Base-by-base conservation (phyloP, 2,113 vertebrate genomes). In the Crocuta crocuta region DNA sequence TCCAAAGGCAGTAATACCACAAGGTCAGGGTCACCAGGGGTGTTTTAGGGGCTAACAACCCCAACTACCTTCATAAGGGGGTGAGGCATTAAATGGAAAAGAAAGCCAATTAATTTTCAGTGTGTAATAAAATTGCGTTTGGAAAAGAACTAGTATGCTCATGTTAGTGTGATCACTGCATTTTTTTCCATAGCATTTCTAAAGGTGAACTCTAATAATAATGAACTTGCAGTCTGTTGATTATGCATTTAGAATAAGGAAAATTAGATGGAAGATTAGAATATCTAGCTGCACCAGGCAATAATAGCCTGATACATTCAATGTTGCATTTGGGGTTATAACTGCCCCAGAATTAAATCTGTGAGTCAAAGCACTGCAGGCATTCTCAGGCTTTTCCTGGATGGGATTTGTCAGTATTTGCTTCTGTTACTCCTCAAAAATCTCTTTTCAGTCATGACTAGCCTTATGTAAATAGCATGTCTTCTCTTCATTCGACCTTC, bases 181-280 rank as follows among this genome's bases (percentile, higher is more conserved):
- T 86, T 96, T 55, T 15, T 55, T 92, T 39, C 84, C 4, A 80
- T 5, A 89, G 15, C 24, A 50, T 84, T 83, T 88, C 10, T 92
- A 85, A 81, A 83, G 53, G 53, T 91, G 15, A 84, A 74, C 7
- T 91, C 92, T 84, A 91, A 79, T 48, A 85, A n/a, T 58, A 73
- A 55, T 58, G n/a, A 45, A 71, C 74, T 66, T 50, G 11, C 9
- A 85, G 19, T 2, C 74, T 91, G 1, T 7, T 83, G 70, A 79
- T 39, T 82, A 35, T 23, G 0, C 28, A 48, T 73, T 74, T 79
- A n/a, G 10, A 82, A 94, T 61, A 90, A 87, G 5, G 26, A 83
- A 85, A 79, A 55, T 50, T 43, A 91, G 17, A 31, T 39, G 5
- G 2, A 71, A 86, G 6, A 63, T 65, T 86, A 58, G 63, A 94